Base-by-base conservation (phyloP, 2,888 invertebrate species). In the Nomada ferruginata region DNA sequence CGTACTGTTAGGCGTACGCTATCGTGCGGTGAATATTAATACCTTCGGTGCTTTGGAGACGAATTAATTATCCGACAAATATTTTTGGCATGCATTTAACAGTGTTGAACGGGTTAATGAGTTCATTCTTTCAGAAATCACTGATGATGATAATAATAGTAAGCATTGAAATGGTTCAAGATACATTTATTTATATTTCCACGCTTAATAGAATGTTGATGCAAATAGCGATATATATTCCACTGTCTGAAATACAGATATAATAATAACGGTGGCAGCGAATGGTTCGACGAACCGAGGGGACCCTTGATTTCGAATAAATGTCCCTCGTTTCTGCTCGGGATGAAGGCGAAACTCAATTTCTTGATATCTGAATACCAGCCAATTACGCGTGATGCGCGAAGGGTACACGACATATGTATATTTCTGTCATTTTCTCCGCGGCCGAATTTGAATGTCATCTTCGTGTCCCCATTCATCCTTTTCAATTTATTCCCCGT, bases 381-480 rank as follows among this genome's bases (percentile, higher is more conserved):
- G 90, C 89, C 92, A 93, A 92, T 93, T 92, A 92, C 91, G 82
- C 83, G 85, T 80, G 89, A 89, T 87, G 82, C 89, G 88, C 76
- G 88, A 86, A 88, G 82, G 86, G 84, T 82, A 83, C 82, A 68
- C 81, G 79, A 76, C 87, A 85, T 89, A 90, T 89, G 88, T 90
- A 90, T 92, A 92, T 91, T 91, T 91, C 91, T 90, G 91, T 91
- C 91, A 91, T 92, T 91, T 91, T 90, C 89, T 85, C 86, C 85
- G 83, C 84, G 85, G 83, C 69, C 88, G 89, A 92, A 92, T 92
- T 92, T 92, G 89, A 92, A 92, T 92, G 92, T 92, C 92, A 92
- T 92, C 91, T 91, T 80, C 82, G 89, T 85, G 70, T 63, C 86
- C 83, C 77, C 20, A 70, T 66, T 85, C 86, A 85, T 90, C 87